Base-by-base conservation (phyloP, 1,140 invertebrate species). In the Aphis craccivora region DNA sequence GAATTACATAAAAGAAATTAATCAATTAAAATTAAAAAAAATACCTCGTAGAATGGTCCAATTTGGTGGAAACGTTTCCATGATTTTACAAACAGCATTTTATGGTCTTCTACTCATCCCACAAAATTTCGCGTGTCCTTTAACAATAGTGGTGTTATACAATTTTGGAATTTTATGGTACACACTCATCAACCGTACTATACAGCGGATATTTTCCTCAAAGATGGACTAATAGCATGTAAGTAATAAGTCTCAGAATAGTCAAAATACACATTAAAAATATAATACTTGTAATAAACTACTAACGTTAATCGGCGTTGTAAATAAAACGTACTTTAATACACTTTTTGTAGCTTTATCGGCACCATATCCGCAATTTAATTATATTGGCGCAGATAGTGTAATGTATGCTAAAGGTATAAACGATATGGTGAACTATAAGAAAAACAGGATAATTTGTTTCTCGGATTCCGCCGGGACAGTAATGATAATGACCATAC, bases 11-110 rank as follows among this genome's bases (percentile, higher is more conserved):
- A 51, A 51, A 0, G 14, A 51, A 51, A 18, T 51, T 20, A 40
- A 40, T 40, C 37, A 3, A 40, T 40, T 40, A 51, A 51, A 51
- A n/a, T 14, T 76, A n/a, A 76, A n/a, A n/a, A 3, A n/a, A n/a
- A n/a, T 86, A 86, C 23, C 30, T 5, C 37, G 18, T 51, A 45
- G 91, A 37, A 51, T 20, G 91, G 91, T 86, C 91, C 91, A 53
- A 25, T 93, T 22, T 93, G 91, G 91, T 93, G 91, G 91, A 93
- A 93, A 40, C 81, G 91, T 55, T 93, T 93, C 48, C 2, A 53
- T 5, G 91, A 93, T 30, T 53, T 55, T 40, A 86, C 91, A 25
- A 93, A 81, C 37, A 86, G 91, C 25, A 25, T 81, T 40, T 55
- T 93, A 55, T 93, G 91, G 91, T 93, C 91, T 0, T 86, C n/a